phyloP scores from a whole-genome alignment of 1,140 invertebrate species.

The Sitobion miscanthi region DNA sequence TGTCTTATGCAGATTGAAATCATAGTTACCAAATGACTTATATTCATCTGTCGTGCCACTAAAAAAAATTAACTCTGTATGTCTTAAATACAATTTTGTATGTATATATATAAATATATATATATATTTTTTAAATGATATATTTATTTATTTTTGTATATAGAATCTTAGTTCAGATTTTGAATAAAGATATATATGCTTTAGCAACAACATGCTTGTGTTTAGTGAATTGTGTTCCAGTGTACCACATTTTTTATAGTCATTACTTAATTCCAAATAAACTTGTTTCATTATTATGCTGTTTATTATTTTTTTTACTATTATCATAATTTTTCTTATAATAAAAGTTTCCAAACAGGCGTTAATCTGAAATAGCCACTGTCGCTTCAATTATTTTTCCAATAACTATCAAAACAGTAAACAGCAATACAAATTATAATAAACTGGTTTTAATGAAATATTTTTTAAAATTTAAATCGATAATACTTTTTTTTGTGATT shows the following conservation, averaged over 20 bases:
- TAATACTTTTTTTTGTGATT: conserved; percentile 5
- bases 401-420: not conserved
- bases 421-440: not conserved
- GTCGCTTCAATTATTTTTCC: not conserved
- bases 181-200: conserved; percentile 42
- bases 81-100: conserved; percentile 39
- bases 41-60: conserved; percentile 46
- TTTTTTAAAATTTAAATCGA: not conserved
- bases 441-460: not conserved
- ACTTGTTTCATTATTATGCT: conserved; percentile 8
- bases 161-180: conserved; percentile 48
- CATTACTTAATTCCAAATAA: conserved; percentile 52
- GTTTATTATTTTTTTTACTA: not conserved
- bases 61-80: conserved; percentile 53
- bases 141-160: conserved; percentile 55
- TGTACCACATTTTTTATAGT: conserved; percentile 39
- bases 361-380: too few species aligned
- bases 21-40: conserved; percentile 40
- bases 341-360: not conserved
- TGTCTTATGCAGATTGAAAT: conserved; percentile 82
- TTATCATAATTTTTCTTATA: not conserved
- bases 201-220: conserved; percentile 27
- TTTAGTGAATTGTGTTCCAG: conserved; percentile 47
- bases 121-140: conserved; percentile 36
- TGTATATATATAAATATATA: conserved; percentile 49